Base-by-base conservation (phyloP, 1,140 invertebrate species). In the Nephotettix cincticeps region DNA sequence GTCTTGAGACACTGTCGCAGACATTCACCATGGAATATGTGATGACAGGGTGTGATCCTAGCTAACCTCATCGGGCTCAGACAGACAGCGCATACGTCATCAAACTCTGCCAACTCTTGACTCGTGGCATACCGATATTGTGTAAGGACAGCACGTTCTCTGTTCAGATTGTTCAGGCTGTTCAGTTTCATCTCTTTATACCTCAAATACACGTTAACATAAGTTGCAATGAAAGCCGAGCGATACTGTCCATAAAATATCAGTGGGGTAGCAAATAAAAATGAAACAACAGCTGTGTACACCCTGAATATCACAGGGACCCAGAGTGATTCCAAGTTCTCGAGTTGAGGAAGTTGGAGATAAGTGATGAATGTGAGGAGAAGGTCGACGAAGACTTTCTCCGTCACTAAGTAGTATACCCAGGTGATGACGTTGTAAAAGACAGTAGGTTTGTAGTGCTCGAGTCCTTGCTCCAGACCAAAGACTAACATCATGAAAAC, bases 21-120 rank as follows among this genome's bases (percentile, higher is more conserved):
- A 77, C 91, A 93, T 76, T 88, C 89, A 0, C 89, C 89, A 76
- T 93, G 91, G 79, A 93, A 93, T 75, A 90, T 84, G 77, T 93
- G 91, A 54, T 89, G 88, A 76, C 91, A 93, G 0, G 90, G 90
- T 0, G 91, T 93, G 0, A 91, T 84, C 17, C 90, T 81, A 0
- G 90, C 90, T 25, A 76, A 72, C 56, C 81, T 84, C 90, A 92
- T 91, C 0, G 80, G 76, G 70, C 85, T 87, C 11, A 93, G 81
- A 76, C 91, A 93, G 17, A 93, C 89, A 0, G 90, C 88, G 78
- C 91, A 93, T 1, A 92, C 88, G 75, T 93, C 91, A 72, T 92
- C 90, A 66, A 89, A 85, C 36, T 84, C 85, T 2, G 83, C 80
- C 19, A 92, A 83, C 75, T 92, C 91, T 13, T 88, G 85, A 0